A percentile compares a stretch with the other conserved stretches of the same genome.
Conservation (phyloP, 2,797 vertebrate species). For the Myripristis murdjan region DNA sequence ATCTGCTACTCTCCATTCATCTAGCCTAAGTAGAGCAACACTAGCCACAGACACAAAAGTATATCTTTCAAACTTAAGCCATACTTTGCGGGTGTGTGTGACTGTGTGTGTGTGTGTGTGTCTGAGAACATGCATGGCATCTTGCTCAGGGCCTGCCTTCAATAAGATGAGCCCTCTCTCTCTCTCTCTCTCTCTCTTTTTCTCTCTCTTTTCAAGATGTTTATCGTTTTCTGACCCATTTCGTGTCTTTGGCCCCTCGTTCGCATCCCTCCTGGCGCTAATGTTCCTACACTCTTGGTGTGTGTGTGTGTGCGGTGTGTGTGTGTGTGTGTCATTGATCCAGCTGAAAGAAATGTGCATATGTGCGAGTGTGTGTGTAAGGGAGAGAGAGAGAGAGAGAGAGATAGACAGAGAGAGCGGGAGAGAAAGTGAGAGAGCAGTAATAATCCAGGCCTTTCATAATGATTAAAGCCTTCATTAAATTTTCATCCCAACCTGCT, state of each 20-base stretch:
- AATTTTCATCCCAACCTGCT: conserved; percentile 99
- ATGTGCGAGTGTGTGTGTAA: conserved; percentile 51
- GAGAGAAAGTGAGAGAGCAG: conserved; percentile 76
- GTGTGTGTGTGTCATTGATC: conserved; percentile 78
- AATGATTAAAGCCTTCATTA: conserved; percentile 99
- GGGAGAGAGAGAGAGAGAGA: conserved; percentile 69
- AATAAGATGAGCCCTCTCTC: conserved; percentile 39
- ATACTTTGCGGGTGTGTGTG: conserved; percentile 16
- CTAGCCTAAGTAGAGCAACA: conserved; percentile 82
- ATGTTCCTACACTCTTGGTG: conserved; percentile 61
- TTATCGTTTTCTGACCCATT: conserved; percentile 86
- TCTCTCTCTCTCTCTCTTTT: conserved; percentile 8
- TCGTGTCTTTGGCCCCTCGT: conserved; percentile 71
- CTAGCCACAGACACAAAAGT: conserved; percentile 72
- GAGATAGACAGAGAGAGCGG: conserved; percentile 65
- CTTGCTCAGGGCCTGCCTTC: conserved; percentile 66
- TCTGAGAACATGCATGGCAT: conserved; percentile 33
- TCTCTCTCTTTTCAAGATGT: conserved; percentile 70
- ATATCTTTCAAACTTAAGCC: conserved; percentile 71
- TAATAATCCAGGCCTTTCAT: conserved; percentile 94
- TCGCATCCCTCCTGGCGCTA: conserved; percentile 73
- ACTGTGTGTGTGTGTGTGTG: conserved; percentile 28
- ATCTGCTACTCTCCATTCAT: conserved; percentile 76
- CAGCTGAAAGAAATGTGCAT: conserved; percentile 70
- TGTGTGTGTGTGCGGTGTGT: no score